Evolutionary conservation across 2,797 vertebrate genomes (phyloP), one percentile per base, ranked within the genome.

Genomic region (Natrix natrix): DNA sequence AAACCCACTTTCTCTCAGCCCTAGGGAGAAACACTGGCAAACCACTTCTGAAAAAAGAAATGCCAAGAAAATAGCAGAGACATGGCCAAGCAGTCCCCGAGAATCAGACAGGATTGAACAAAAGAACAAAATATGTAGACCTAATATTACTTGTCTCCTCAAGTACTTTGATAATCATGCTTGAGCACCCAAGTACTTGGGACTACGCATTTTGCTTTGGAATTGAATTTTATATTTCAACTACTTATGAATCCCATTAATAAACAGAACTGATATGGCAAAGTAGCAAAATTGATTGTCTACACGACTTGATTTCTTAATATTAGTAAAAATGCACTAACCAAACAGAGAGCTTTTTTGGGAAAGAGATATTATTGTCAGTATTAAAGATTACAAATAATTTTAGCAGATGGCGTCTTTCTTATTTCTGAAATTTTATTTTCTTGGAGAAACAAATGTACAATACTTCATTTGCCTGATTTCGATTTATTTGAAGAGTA

Each of bases 401-500:
- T 78, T 74, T 86, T 59, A 78, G 59, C 59, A 88, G 74, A 60
- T 92, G 83, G 86, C 16, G 59, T 86, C 11, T 61, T 90, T 92
- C 43, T 57, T 57, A n/a, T 92, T 57, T 24, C 28, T 56, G 88
- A 92, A 28, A 43, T 16, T 78, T 89, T 55, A n/a, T 86, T 57
- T 93, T 94, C 28, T 28, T 55, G 86, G 43, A 12, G 54, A 55
- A 59, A 4, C 66, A 91, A 92, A 92, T 89, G 87, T 60, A 91
- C 57, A 91, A 54, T 26, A 83, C 90, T 89, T 86, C 91, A 86
- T 89, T 66, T 92, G 28, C 60, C 87, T 91, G 87, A 69, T 92
- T 91, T 92, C 22, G 37, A 74, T 66, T 94, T 89, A 86, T 60
- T 94, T 89, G 54, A 59, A 86, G 37, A 91, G 90, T 89, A 92